phyloP scores from a whole-genome alignment of 2,888 invertebrate genomes.

The Campaea margaritaria region DNA sequence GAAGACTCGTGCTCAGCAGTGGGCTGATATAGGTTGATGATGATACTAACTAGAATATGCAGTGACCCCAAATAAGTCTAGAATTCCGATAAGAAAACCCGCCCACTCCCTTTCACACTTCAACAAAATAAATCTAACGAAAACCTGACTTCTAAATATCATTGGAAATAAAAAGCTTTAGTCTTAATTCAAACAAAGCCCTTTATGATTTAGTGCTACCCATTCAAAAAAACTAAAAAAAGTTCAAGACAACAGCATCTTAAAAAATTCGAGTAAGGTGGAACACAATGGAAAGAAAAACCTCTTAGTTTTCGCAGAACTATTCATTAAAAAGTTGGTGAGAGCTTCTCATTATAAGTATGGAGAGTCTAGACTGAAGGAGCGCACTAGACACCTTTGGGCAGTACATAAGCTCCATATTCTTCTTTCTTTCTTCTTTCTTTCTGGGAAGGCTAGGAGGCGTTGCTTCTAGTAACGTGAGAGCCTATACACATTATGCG shows the following conservation, averaged over 20 bases:
- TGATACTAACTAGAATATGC: too few species aligned
- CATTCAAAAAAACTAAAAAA: slow-evolving; percentile 2
- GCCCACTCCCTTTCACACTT: too few species aligned
- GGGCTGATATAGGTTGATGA: too few species aligned
- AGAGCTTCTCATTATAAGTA: slow-evolving; percentile 44
- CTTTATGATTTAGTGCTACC: slow-evolving; percentile 7
- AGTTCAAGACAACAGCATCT: slow-evolving; percentile 18
- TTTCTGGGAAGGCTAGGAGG: too few species aligned
- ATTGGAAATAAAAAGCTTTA: slow-evolving; percentile 10
- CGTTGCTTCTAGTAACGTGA: too few species aligned
- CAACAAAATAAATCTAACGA: slow-evolving; percentile 1
- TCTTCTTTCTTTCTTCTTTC: too few species aligned
- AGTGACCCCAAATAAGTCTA: too few species aligned
- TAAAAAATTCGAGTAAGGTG: slow-evolving; percentile 15
- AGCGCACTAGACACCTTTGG: slow-evolving; percentile 9
- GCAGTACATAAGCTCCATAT: slow-evolving; percentile 10
- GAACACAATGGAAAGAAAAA: slow-evolving; percentile 35
- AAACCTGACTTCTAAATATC: slow-evolving; percentile 13
- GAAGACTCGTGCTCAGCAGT: too few species aligned
- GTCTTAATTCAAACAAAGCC: slow-evolving; percentile 18
- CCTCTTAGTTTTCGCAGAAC: slow-evolving; percentile 43
- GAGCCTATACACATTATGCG: too few species aligned
- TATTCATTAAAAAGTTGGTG: slow-evolving; percentile 57
- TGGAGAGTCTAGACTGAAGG: slow-evolving; percentile 37
- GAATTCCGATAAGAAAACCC: too few species aligned